Evolutionary conservation across 2,113 vertebrate genomes (phyloP).

Genomic region (Cnemophilus loriae): DNA sequence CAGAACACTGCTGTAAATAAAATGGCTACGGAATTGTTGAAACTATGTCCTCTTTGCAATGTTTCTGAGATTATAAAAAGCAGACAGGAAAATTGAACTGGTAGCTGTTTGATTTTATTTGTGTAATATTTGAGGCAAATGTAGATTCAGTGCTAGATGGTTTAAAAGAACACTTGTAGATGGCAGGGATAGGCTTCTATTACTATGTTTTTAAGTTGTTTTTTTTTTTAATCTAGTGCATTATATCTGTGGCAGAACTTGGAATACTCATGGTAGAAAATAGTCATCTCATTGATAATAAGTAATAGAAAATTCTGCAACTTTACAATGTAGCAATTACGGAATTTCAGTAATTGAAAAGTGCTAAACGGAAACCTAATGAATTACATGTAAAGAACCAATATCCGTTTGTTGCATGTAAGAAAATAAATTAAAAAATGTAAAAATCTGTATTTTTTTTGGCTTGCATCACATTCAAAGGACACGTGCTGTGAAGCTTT

Average conservation of each 20-base stretch:
- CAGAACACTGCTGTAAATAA: constrained; percentile 53
- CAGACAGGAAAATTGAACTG: neutral
- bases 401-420: constrained; percentile 37
- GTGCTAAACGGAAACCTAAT: neutral
- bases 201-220: neutral
- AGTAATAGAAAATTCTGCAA: neutral
- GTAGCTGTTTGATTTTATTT: neutral
- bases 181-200: neutral
- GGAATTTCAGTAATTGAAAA: neutral
- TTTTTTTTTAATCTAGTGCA: neutral
- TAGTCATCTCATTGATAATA: neutral
- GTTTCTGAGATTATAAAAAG: neutral
- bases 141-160: constrained; percentile 24
- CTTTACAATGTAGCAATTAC: neutral
- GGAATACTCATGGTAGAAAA: constrained; percentile 4
- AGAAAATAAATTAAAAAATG: neutral
- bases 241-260: constrained; percentile 36
- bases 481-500: neutral
- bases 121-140: neutral
- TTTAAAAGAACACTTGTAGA: constrained; percentile 3
- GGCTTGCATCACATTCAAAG: constrained; percentile 15
- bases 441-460: neutral
- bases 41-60: neutral
- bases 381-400: constrained; percentile 14
- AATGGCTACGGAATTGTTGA: constrained; percentile 12